These are phyloP conservation scores for Phyllostomus hastatus DNA, from an alignment of 2,113 vertebrate genomes.

Conservation along the genomic window DNA sequence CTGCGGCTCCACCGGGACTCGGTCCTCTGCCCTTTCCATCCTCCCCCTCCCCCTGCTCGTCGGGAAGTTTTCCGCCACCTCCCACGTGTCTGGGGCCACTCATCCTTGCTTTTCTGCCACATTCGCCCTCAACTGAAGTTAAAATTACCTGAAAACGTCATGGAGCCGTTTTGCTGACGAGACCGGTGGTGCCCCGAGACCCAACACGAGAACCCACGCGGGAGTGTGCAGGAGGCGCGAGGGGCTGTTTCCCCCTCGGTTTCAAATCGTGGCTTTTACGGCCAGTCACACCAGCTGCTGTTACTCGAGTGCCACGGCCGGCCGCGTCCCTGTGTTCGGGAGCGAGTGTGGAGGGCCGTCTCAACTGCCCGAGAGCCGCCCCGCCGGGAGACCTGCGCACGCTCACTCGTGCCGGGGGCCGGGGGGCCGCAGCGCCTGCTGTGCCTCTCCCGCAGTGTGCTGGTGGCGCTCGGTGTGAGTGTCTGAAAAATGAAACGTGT, in stretches of 20 bases:
- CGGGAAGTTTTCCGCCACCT: not conserved
- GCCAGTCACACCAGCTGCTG: not conserved
- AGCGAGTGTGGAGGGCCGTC: not conserved
- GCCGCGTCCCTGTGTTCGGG: not conserved
- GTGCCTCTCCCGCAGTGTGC: no score
- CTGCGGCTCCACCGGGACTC: not conserved
- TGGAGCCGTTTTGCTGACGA: not conserved
- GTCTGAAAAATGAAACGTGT: no score
- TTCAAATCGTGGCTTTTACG: not conserved
- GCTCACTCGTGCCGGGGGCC: no score
- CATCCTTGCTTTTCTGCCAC: not conserved
- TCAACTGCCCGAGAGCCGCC: no score
- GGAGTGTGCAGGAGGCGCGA: no score
- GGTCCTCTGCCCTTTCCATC: not conserved
- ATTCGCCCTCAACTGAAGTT: not conserved
- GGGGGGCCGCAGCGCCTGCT: no score
- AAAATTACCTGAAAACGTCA: conserved; percentile 7
- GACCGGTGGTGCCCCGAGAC: not conserved
- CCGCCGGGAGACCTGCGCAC: no score
- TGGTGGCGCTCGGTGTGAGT: no score
- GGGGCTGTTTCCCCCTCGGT: not conserved
- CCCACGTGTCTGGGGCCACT: not conserved
- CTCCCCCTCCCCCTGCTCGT: not conserved
- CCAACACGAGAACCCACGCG: no score
- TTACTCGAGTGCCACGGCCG: not conserved